These are phyloP conservation scores for Herpetotheres cachinnans DNA, from an alignment of 2,113 vertebrate species.

Conservation along the genomic window DNA sequence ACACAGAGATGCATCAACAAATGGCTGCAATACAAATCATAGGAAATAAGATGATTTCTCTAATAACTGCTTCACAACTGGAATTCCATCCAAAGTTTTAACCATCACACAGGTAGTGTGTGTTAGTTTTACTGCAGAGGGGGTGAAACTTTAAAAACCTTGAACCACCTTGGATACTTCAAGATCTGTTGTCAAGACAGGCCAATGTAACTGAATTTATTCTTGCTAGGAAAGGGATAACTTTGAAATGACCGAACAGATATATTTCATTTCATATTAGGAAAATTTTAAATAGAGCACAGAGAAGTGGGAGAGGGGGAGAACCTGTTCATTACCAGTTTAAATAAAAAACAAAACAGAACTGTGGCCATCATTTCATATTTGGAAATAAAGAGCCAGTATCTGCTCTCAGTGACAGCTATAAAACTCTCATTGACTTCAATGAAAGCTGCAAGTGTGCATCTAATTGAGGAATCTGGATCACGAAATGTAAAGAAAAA, in stretches of 20 bases:
- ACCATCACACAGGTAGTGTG: neutral
- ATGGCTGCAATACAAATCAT: constrained; percentile 54
- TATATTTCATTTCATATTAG: neutral
- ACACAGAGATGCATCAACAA: constrained; percentile 50
- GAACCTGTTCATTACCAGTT: neutral
- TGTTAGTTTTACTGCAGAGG: neutral
- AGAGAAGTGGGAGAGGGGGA: neutral
- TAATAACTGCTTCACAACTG: neutral
- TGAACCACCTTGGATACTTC: neutral
- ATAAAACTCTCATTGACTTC: constrained; percentile 40
- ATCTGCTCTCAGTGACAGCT: neutral
- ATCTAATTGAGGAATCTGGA: constrained; percentile 39
- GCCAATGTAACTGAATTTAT: neutral
- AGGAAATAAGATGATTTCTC: constrained; percentile 13
- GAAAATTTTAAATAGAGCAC: neutral
- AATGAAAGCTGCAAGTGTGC: constrained; percentile 18
- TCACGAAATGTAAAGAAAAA: constrained; percentile 58
- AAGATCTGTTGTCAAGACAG: constrained; percentile 4
- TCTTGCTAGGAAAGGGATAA: neutral
- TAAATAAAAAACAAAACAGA: neutral
- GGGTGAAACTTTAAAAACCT: neutral
- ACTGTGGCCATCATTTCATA: neutral
- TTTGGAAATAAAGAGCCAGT: constrained; percentile 4
- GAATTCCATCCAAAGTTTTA: neutral
- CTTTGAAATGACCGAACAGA: neutral